Evolutionary conservation across 1,140 invertebrate species (phyloP).

Genomic region (Chionoecetes opilio): DNA sequence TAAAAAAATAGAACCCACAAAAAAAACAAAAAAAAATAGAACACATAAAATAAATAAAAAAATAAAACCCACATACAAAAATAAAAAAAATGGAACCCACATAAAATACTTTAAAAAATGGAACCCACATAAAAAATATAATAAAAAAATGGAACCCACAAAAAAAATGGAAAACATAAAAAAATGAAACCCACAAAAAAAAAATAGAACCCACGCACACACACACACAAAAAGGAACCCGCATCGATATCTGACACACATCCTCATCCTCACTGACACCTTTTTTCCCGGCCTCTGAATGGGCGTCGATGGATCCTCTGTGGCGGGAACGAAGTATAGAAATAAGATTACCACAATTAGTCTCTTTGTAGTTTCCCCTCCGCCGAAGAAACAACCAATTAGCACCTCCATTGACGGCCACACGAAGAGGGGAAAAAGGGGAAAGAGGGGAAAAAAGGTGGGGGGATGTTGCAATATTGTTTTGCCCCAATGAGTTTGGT

Average conservation of each 20-base stretch:
- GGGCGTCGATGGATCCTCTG: neutral
- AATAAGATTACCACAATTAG: slow-evolving; percentile 21
- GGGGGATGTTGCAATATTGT: neutral
- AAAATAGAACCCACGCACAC: too few species aligned
- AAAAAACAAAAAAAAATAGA: too few species aligned
- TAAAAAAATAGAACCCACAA: too few species aligned
- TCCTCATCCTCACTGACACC: neutral
- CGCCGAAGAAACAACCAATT: neutral
- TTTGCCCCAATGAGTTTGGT: neutral
- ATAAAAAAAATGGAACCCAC: too few species aligned
- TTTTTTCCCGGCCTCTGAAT: neutral
- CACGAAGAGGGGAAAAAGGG: neutral
- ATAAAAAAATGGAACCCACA: too few species aligned
- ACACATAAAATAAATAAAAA: too few species aligned
- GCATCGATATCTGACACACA: neutral
- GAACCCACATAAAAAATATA: too few species aligned
- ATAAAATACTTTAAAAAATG: too few species aligned
- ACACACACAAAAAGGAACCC: too few species aligned
- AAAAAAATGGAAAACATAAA: too few species aligned
- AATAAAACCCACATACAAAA: too few species aligned
- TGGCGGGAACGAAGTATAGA: neutral
- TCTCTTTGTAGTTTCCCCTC: neutral
- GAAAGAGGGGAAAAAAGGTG: neutral
- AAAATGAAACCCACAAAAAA: too few species aligned
- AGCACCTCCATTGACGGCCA: neutral